Evolutionary conservation across 2,113 vertebrate species (phyloP), one percentile per base, ranked within the genome.

Genomic region (Holacanthus passer): DNA sequence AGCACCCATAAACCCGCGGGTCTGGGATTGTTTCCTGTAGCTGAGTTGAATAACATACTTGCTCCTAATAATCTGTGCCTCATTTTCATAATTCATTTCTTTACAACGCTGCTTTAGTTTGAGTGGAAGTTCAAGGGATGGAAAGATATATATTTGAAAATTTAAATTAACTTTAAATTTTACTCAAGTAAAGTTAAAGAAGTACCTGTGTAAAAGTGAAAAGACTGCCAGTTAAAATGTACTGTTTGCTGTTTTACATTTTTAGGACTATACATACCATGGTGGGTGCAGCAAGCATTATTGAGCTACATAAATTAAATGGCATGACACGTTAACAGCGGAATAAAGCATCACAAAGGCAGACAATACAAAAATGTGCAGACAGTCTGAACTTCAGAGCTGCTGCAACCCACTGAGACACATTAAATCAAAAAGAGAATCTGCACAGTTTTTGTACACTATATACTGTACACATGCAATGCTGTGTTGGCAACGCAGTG

Each of bases 21-120:
- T 82, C 58, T 50, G 59, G 37, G 37, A 47, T 52, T 24, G 6
- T 60, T 75, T 63, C 55, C 79, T 60, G 47, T 43, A 29, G 63
- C 8, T 19, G 20, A 47, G 6, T 22, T 16, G 17, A 69, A 70
- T 20, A 63, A 48, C 48, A 47, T 63, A 14, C 24, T 41, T 31
- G 52, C 31, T 45, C 7, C 20, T 82, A 12, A 48, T 62, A 35
- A 60, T 52, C 31, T 55, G 32, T 53, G 31, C 39, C 17, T 31
- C 5, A 2, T 71, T 39, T 43, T 64, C 32, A 37, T 56, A 17
- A 19, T 35, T 62, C 14, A 12, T 16, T 29, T 68, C 41, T 37
- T 31, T 3, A 35, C 19, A 27, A 14, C 58, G 3, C 13, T 3
- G 0, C 37, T 64, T 63, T 56, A 48, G 6, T 52, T 41, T 52